Evolutionary conservation across 2,888 invertebrate genomes (phyloP), one percentile per base, ranked within the genome.

Genomic region (Drosophila recens): DNA sequence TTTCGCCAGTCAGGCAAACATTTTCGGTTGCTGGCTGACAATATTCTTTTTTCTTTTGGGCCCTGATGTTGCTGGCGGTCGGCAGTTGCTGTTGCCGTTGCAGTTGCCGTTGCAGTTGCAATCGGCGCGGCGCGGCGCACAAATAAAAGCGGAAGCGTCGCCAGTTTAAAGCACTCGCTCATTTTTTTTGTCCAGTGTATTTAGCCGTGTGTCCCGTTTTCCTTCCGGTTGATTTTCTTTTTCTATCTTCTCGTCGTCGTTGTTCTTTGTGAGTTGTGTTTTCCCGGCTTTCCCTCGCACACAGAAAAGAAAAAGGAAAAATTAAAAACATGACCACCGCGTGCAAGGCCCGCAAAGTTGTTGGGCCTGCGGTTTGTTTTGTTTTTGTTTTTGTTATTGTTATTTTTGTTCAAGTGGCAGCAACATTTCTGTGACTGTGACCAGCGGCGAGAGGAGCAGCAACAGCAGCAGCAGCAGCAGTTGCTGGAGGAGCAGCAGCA

Each of bases 111-210:
- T 72, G 75, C 80, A 84, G 84, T 89, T 89, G 87, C 80, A 89
- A 79, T 79, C 79, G 82, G 75, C 80, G 87, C 87, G 72, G 82
- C 69, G 67, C 72, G 80, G 67, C 75, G 70, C 69, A 66, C 78
- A 82, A 78, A 82, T 70, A 73, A 80, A 82, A 82, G 82, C 90
- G 88, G 90, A 90, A 90, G 82, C 80, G 83, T 83, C 75, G 72
- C 62, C 68, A 63, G 74, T 63, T 73, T 17, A 40, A 46, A 27
- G 38, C 67, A 63, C 61, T 67, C 65, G 75, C 67, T 57, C 40
- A 9, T 9, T 57, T 67, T 62, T 66, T 45, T 45, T 27, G 27
- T 27, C 6, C 54, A 56, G 48, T 63, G 45, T 46, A 61, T 20
- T 10, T 9, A 17, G 17, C 4, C 13, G 33, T 36, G 17, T 13